These are phyloP conservation scores for Habrosyne pyritoides DNA, from an alignment of 2,888 invertebrate species.

Conservation along the genomic window DNA sequence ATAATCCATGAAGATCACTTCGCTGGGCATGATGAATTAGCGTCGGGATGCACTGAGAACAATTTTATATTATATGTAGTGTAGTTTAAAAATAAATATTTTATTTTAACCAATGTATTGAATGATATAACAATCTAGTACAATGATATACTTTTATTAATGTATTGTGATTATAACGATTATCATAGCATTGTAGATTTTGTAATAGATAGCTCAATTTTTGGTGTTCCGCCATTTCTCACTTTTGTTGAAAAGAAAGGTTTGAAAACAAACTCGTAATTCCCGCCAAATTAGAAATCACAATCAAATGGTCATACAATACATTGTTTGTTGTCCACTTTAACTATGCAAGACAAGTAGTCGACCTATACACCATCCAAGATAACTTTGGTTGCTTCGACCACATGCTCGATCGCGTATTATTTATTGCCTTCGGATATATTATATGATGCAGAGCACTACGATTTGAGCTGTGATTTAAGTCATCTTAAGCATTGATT, in stretches of 20 bases:
- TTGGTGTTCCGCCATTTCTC: background rate
- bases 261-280: background rate
- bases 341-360: too few relatives aligned
- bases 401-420: too few relatives aligned
- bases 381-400: too few relatives aligned
- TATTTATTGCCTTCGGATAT: too few relatives aligned
- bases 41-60: conserved; percentile 33
- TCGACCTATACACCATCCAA: too few relatives aligned
- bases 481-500: too few relatives aligned
- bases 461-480: too few relatives aligned
- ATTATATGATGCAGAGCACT: too few relatives aligned
- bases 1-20: conserved; percentile 40
- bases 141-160: background rate
- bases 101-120: too few relatives aligned
- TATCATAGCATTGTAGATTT: background rate
- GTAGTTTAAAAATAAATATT: background rate
- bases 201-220: background rate
- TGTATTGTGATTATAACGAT: background rate
- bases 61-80: background rate
- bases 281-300: background rate
- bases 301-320: too few relatives aligned
- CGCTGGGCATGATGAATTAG: conserved; percentile 28
- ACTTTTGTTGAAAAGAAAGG: background rate
- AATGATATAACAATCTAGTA: too few relatives aligned
- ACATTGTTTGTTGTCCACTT: too few relatives aligned